These are phyloP conservation scores for Callimorpha dominula DNA, from an alignment of 2,888 invertebrate species.

Conservation along the genomic window DNA sequence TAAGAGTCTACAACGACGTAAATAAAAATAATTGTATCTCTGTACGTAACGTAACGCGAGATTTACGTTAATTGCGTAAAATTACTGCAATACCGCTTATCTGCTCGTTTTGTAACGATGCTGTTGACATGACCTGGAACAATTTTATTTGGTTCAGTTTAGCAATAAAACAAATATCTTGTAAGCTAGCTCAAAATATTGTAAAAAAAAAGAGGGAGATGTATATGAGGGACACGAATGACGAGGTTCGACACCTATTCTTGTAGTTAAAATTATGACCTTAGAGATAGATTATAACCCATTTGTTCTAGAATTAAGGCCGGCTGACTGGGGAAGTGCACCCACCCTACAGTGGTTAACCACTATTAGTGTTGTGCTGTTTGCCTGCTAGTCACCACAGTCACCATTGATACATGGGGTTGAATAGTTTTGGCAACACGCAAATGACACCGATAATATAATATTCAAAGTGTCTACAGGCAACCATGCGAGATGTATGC, in stretches of 20 bases:
- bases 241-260: background rate
- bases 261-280: background rate
- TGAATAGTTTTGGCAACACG: background rate
- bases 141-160: slow-evolving; percentile 13
- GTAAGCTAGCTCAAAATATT: background rate
- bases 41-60: background rate
- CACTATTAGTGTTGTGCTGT: background rate
- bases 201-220: background rate
- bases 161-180: slow-evolving; percentile 5
- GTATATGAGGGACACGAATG: background rate
- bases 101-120: slow-evolving; percentile 15
- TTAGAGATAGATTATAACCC: background rate
- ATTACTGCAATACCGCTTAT: slow-evolving; percentile 17
- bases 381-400: background rate
- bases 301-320: background rate
- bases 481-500: background rate
- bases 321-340: background rate
- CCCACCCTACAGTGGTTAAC: background rate
- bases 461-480: too few relatives aligned
- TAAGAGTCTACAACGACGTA: background rate
- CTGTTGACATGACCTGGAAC: slow-evolving; percentile 20
- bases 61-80: slow-evolving; percentile 12
- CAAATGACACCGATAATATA: too few relatives aligned
- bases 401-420: background rate
- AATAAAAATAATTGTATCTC: background rate